These are phyloP conservation scores for Clarias batrachus DNA, from an alignment of 2,113 vertebrate species.

Conservation along the genomic window DNA sequence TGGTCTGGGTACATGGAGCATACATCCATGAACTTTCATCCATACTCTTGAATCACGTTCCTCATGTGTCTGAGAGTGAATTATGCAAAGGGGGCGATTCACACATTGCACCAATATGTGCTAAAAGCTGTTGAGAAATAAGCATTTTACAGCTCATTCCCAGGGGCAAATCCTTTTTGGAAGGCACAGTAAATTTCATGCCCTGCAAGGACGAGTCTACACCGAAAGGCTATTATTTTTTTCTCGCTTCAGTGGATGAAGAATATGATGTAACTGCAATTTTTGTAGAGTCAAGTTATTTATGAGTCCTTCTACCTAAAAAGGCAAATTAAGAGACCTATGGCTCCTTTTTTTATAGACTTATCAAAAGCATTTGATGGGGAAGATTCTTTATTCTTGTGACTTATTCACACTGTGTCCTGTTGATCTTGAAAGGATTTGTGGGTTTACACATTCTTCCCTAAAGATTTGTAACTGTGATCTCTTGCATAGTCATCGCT, in stretches of 20 bases:
- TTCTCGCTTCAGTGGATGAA: slow-evolving; percentile 10
- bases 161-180: slow-evolving; percentile 33
- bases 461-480: slow-evolving; percentile 15
- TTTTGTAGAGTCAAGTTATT: slow-evolving; percentile 42
- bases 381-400: slow-evolving; percentile 2
- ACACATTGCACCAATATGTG: slow-evolving; percentile 35
- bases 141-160: slow-evolving; percentile 22
- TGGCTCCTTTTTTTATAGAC: slow-evolving; percentile 7
- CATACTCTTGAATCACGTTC: not conserved
- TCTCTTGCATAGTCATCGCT: not conserved
- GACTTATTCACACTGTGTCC: not conserved
- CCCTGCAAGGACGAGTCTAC: slow-evolving; percentile 5
- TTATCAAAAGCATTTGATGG: not conserved
- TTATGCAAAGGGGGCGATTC: not conserved
- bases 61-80: not conserved
- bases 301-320: slow-evolving; percentile 26
- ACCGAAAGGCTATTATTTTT: slow-evolving; percentile 36
- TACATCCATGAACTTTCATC: not conserved
- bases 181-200: slow-evolving; percentile 29
- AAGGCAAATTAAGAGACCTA: slow-evolving; percentile 14
- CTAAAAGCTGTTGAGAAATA: slow-evolving; percentile 36
- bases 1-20: not conserved
- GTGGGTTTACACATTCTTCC: not conserved
- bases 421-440: not conserved
- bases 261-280: slow-evolving; percentile 43